Evolutionary conservation across 2,888 invertebrate genomes (phyloP).

Genomic region (Plemyria rubiginata): DNA sequence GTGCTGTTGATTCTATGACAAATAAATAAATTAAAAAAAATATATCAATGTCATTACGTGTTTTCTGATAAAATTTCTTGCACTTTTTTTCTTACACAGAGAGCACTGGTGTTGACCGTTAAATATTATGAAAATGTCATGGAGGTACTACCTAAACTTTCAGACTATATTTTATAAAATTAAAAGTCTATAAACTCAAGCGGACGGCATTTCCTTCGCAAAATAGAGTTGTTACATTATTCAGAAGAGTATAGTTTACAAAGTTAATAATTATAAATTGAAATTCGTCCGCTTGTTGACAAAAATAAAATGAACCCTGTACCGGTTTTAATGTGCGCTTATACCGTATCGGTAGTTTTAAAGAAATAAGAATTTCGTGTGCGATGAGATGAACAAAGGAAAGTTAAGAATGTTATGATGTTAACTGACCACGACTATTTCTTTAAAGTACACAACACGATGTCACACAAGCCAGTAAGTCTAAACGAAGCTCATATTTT

Average conservation of each 20-base stretch:
- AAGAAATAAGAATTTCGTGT: constrained; percentile 31
- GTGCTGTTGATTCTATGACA: too few relatives aligned
- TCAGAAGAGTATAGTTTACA: constrained; percentile 40
- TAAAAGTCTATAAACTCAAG: constrained; percentile 61
- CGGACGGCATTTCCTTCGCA: constrained; percentile 68
- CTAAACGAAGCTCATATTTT: constrained; percentile 84
- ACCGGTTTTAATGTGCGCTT: constrained; percentile 80
- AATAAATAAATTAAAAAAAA: too few relatives aligned
- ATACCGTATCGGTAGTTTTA: constrained; percentile 55
- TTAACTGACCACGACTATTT: constrained; percentile 60
- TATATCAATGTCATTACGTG: too few relatives aligned
- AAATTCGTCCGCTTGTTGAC: constrained; percentile 69
- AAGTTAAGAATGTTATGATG: constrained; percentile 45
- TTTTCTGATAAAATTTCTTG: too few relatives aligned
- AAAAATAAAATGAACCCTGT: constrained; percentile 81
- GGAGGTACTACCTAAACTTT: constrained; percentile 20
- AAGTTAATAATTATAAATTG: constrained; percentile 53
- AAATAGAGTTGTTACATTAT: constrained; percentile 59
- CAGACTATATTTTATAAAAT: constrained; percentile 52
- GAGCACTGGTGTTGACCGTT: constrained; percentile 24
- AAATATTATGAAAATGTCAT: constrained; percentile 16
- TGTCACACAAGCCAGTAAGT: constrained; percentile 80
- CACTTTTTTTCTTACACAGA: too few relatives aligned
- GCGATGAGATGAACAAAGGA: constrained; percentile 33
- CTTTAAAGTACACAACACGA: constrained; percentile 71